phyloP scores from a whole-genome alignment of 2,888 invertebrate species.

The Pheosia gnoma region DNA sequence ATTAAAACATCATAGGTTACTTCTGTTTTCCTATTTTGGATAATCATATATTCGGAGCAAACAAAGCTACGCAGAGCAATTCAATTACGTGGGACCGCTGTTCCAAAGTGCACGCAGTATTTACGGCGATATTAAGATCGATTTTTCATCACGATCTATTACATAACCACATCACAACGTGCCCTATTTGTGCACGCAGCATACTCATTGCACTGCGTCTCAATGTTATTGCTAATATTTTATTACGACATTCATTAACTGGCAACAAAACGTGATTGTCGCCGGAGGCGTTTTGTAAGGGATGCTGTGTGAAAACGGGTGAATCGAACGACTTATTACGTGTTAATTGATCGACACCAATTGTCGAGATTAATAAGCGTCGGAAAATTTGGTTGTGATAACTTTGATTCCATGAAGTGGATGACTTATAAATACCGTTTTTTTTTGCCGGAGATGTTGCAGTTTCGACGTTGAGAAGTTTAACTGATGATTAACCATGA shows the following conservation, averaged over 20 bases:
- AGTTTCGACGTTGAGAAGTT: background rate
- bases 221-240: constrained; percentile 19
- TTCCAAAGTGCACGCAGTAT: background rate
- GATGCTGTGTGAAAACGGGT: constrained; percentile 21
- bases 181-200: constrained; percentile 40
- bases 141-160: constrained; percentile 20
- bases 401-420: background rate
- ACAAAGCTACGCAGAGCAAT: background rate
- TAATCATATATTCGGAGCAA: background rate
- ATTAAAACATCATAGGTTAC: no score
- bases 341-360: background rate
- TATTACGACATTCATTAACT: constrained; percentile 18
- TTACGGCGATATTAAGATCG: background rate
- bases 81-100: background rate
- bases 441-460: constrained; percentile 4
- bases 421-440: background rate
- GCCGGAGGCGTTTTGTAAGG: constrained; percentile 8
- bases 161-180: constrained; percentile 24
- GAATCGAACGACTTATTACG: constrained; percentile 9
- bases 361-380: background rate
- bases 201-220: constrained; percentile 24
- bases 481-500: background rate
- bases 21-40: background rate
- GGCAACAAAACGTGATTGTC: constrained; percentile 28
- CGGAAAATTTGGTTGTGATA: background rate